Conservation (phyloP, 2,888 invertebrate species). For the Thysanoteuthis rhombus region DNA sequence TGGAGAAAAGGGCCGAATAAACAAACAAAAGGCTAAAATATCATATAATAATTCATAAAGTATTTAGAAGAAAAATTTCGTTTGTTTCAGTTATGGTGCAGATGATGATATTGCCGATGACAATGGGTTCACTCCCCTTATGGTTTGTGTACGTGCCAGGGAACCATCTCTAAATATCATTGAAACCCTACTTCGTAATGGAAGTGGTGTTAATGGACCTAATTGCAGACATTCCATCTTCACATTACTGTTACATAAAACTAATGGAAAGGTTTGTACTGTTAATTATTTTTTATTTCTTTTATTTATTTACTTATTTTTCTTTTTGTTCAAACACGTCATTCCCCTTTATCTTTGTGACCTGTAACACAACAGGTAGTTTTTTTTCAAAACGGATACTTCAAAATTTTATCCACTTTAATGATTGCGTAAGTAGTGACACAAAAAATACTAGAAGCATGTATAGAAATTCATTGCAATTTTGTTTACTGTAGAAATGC, state of each 20-base stretch:
- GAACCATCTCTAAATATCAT: conserved; percentile 14
- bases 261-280: conserved; percentile 1
- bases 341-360: neutral
- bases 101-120: neutral
- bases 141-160: conserved; percentile 23
- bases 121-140: conserved; percentile 17
- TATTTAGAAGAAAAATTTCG: neutral
- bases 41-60: too few relatives aligned
- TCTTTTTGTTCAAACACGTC: neutral
- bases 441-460: neutral
- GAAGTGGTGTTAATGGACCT: neutral
- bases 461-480: neutral
- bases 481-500: too few relatives aligned
- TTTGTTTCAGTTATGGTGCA: conserved; percentile 22
- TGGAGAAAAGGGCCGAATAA: too few relatives aligned
- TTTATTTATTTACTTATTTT: neutral
- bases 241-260: conserved; percentile 1
- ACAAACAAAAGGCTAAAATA: too few relatives aligned
- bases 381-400: too few relatives aligned
- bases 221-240: neutral
- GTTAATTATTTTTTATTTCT: too few relatives aligned
- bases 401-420: too few relatives aligned
- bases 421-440: too few relatives aligned
- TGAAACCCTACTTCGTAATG: conserved; percentile 14
- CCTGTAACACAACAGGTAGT: too few relatives aligned